These are phyloP conservation scores for Urocitellus parryii DNA, from an alignment of 2,113 vertebrate genomes.

Conservation along the genomic window DNA sequence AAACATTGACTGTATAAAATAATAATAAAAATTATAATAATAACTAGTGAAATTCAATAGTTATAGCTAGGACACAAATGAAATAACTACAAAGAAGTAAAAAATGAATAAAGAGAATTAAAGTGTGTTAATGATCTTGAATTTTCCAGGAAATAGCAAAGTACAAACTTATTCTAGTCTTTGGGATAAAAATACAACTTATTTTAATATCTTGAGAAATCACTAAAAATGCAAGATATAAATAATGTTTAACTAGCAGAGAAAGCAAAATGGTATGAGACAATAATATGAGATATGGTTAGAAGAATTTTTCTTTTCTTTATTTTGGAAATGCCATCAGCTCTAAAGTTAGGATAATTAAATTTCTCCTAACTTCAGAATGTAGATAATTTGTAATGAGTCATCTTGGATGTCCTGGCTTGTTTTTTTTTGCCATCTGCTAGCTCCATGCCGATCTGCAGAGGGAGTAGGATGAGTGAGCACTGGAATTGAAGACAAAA, in stretches of 20 bases:
- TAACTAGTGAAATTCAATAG: neutral
- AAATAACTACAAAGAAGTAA: constrained; percentile 8
- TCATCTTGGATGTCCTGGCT: neutral
- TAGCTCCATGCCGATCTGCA: neutral
- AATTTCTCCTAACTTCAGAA: constrained; percentile 72
- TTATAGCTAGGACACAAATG: neutral
- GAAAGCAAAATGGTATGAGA: neutral
- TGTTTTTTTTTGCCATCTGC: neutral
- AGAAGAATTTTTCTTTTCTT: neutral
- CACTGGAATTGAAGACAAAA: neutral
- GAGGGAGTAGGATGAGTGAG: constrained; percentile 16
- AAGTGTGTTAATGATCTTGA: neutral
- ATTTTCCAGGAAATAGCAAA: constrained; percentile 24
- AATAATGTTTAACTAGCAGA: neutral
- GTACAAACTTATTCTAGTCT: neutral
- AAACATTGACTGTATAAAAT: neutral
- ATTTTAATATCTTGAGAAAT: neutral
- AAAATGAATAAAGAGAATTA: neutral
- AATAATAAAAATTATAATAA: neutral
- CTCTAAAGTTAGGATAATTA: constrained; percentile 35
- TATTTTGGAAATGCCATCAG: constrained; percentile 40
- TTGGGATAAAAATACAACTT: neutral
- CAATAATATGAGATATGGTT: neutral
- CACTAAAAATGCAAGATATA: neutral
- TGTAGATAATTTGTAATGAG: neutral